Evolutionary conservation across 2,797 vertebrate genomes (phyloP).

Genomic region (Clarias platycephalus): DNA sequence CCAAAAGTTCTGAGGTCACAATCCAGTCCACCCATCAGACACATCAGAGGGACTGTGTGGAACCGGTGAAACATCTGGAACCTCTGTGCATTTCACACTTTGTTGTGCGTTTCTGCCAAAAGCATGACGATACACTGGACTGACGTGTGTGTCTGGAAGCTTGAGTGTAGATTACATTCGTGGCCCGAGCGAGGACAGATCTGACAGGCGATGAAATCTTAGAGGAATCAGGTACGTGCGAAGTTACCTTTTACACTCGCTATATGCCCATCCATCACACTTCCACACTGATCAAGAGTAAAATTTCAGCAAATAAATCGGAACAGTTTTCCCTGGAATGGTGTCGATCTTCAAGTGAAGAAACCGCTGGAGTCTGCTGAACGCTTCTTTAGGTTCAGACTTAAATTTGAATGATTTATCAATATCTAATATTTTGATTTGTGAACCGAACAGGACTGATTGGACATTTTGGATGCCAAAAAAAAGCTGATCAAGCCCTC

Average conservation of each 20-base stretch:
- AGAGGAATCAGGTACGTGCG: constrained; percentile 20
- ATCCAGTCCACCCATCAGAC: not conserved
- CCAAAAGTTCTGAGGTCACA: not conserved
- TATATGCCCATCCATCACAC: constrained; percentile 7
- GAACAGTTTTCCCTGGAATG: not conserved
- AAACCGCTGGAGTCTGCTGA: not conserved
- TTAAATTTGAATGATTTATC: not conserved
- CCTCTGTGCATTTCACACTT: not conserved
- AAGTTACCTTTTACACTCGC: constrained; percentile 8
- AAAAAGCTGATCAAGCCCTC: not conserved
- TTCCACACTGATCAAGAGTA: not conserved
- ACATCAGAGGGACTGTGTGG: not conserved
- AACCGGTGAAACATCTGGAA: constrained; percentile 10
- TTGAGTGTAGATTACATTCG: not conserved
- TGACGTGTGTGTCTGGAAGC: constrained; percentile 1
- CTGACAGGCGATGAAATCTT: constrained; percentile 42
- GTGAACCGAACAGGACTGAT: not conserved
- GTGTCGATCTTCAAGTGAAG: not conserved
- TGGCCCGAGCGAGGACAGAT: constrained; percentile 22
- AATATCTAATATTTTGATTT: not conserved
- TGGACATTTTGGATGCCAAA: not conserved
- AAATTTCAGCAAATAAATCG: not conserved
- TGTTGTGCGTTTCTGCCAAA: not conserved
- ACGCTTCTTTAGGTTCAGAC: not conserved
- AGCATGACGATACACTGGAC: not conserved